Evolutionary conservation across 2,888 invertebrate species (phyloP).

Genomic region (Himalopsyche kuldschensis): DNA sequence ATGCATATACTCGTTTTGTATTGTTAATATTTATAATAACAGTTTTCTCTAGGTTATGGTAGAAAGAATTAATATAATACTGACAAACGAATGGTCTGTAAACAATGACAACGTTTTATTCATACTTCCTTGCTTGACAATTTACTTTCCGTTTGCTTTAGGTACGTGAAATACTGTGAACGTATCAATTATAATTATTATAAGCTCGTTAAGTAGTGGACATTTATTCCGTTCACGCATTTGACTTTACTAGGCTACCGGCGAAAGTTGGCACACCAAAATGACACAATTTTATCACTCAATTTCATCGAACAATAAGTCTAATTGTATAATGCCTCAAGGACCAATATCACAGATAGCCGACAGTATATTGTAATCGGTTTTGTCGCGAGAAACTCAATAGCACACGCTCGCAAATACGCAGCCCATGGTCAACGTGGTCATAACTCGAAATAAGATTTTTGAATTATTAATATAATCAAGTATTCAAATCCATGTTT

Average conservation of each 20-base stretch:
- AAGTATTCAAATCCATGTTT: neutral
- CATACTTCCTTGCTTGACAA: neutral
- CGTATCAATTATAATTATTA: neutral
- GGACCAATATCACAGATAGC: constrained; percentile 4
- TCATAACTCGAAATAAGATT: constrained; percentile 9
- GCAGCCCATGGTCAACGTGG: constrained; percentile 27
- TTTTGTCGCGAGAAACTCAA: constrained; percentile 7
- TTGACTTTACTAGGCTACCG: constrained; percentile 2
- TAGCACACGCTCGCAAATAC: constrained; percentile 17
- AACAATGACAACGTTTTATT: neutral
- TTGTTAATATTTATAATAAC: no score
- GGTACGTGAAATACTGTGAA: neutral
- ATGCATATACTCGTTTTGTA: no score
- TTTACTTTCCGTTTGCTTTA: neutral
- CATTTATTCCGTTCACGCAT: constrained; percentile 11
- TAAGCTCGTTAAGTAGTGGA: neutral
- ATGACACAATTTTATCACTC: neutral
- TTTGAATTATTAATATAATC: neutral
- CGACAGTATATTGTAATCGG: neutral
- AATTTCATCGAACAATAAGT: constrained; percentile 15
- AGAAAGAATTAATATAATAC: no score
- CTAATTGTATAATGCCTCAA: constrained; percentile 8
- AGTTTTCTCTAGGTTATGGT: no score
- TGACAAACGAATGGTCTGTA: no score
- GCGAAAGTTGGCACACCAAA: constrained; percentile 9